Percentiles rank a stretch among this genome's conserved stretches.
Conservation (phyloP, 2,113 vertebrate genomes). For the Lynx canadensis region DNA sequence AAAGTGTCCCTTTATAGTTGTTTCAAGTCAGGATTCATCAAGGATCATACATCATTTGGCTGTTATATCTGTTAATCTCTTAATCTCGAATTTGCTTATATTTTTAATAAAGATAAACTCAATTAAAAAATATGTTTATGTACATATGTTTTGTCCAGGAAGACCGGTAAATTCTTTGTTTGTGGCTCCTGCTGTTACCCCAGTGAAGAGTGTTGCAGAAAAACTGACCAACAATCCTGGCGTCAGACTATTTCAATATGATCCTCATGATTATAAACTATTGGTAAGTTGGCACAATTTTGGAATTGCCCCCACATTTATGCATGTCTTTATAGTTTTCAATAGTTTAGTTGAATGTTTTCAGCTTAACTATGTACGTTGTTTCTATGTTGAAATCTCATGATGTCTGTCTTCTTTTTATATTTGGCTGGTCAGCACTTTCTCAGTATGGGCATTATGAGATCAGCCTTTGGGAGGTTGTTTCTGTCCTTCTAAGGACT, state of each 20-base stretch:
- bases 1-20: neutral
- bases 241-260: slow-evolving; percentile 92
- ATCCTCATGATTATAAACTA: slow-evolving; percentile 86
- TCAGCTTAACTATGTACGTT: neutral
- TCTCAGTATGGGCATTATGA: neutral
- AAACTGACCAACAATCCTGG: slow-evolving; percentile 94
- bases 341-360: neutral
- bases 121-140: neutral
- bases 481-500: neutral
- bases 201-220: slow-evolving; percentile 87
- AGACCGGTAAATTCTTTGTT: slow-evolving; percentile 92
- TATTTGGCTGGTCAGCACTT: neutral
- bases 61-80: neutral
- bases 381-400: neutral
- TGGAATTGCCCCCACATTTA: neutral
- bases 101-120: slow-evolving; percentile 19
- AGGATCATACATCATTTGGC: neutral
- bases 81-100: neutral
- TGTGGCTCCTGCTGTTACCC: slow-evolving; percentile 95
- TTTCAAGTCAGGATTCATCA: neutral
- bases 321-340: neutral
- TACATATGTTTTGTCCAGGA: slow-evolving; percentile 80
- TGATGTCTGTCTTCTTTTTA: neutral
- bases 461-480: neutral
- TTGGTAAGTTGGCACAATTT: slow-evolving; percentile 86